phyloP scores from a whole-genome alignment of 2,888 invertebrate species.

The Drosophila stalkeri region DNA sequence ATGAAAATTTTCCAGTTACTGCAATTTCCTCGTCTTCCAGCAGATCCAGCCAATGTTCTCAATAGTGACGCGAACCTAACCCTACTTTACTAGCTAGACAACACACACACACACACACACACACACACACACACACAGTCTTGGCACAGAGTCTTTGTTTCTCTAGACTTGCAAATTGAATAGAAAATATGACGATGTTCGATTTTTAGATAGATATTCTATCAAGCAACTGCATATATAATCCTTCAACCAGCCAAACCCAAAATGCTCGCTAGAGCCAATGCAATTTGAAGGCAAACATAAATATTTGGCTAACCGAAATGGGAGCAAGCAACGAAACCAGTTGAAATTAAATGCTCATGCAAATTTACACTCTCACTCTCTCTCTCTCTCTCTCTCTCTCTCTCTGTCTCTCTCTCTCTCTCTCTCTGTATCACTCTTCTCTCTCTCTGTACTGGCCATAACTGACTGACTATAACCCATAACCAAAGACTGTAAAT shows the following conservation, averaged over 20 bases:
- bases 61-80: conserved; percentile 12
- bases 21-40: conserved; percentile 37
- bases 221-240: conserved; percentile 28
- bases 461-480: conserved; percentile 8
- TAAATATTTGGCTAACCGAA: conserved; percentile 54
- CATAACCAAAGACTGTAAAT: conserved; percentile 4
- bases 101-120: no score
- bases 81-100: no score
- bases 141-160: conserved; percentile 8
- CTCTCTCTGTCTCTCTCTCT: background rate
- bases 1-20: conserved; percentile 65
- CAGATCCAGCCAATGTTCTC: conserved; percentile 28
- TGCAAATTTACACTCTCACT: conserved; percentile 39
- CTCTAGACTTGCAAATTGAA: conserved; percentile 57
- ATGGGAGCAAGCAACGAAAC: conserved; percentile 29
- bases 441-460: background rate
- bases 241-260: background rate
- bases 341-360: conserved; percentile 53
- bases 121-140: no score
- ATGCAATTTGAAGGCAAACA: conserved; percentile 45
- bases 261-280: background rate
- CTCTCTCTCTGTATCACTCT: background rate
- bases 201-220: conserved; percentile 61
- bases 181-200: conserved; percentile 71
- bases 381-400: background rate